A percentile compares a stretch with the other conserved stretches of the same genome.
phyloP scores from a whole-genome alignment of 2,113 vertebrate genomes.

The Mobula birostris region DNA sequence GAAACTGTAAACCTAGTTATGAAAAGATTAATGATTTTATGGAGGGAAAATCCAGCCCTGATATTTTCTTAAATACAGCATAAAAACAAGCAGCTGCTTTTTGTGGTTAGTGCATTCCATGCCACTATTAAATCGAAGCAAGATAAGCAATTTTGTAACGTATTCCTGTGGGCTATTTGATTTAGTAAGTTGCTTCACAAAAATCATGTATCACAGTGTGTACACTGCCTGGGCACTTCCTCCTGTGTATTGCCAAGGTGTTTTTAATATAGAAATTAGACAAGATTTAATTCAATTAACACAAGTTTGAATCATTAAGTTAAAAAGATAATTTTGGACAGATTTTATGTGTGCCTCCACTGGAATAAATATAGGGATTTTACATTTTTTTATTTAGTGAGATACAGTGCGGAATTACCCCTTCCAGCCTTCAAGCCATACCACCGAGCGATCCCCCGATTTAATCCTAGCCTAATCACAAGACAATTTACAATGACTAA shows the following conservation, averaged over 20 bases:
- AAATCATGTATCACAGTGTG: not conserved
- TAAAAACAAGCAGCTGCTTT: not conserved
- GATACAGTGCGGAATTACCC: too few species aligned
- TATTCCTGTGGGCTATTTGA: conserved; percentile 20
- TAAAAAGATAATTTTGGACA: not conserved
- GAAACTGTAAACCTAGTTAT: not conserved
- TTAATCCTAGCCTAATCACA: too few species aligned
- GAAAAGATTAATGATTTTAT: not conserved
- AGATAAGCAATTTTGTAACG: not conserved
- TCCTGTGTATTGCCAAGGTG: too few species aligned
- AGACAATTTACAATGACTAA: too few species aligned
- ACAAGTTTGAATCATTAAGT: not conserved
- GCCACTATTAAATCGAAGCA: not conserved
- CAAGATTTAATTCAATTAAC: not conserved
- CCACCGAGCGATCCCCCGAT: too few species aligned
- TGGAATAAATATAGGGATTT: not conserved
- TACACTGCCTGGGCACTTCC: not conserved
- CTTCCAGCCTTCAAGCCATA: too few species aligned
- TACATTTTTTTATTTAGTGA: not conserved
- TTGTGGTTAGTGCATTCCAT: not conserved
- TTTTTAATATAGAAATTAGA: not conserved
- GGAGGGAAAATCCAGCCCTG: not conserved
- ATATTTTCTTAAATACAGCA: not conserved
- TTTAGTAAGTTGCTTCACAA: not conserved
- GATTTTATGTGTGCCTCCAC: not conserved